These are phyloP conservation scores for Aethina tumida DNA, from an alignment of 1,140 invertebrate species.

Conservation along the genomic window DNA sequence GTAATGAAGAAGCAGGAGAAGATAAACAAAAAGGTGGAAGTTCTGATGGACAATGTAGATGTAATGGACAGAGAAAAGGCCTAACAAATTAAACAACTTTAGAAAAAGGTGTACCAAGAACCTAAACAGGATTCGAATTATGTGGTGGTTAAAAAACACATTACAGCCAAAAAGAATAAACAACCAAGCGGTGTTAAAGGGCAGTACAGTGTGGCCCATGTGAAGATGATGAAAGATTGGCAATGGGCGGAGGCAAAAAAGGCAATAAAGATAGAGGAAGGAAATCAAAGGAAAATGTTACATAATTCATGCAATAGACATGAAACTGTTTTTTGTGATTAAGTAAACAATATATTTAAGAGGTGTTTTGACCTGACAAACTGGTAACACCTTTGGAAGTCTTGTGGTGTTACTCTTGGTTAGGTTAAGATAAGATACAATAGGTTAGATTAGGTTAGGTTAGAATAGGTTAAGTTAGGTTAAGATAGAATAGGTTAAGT, in stretches of 20 bases:
- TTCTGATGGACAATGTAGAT: constrained; percentile 80
- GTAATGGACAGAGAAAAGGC: constrained; percentile 86
- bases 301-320: too few relatives aligned
- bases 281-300: constrained; percentile 4
- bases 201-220: constrained; percentile 89
- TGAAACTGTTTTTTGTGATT: too few relatives aligned
- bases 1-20: constrained; percentile 78
- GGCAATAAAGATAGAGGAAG: constrained; percentile 13
- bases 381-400: too few relatives aligned
- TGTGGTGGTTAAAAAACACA: constrained; percentile 88
- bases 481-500: too few relatives aligned
- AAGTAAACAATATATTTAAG: too few relatives aligned
- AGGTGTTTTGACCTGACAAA: too few relatives aligned
- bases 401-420: too few relatives aligned
- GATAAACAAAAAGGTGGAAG: constrained; percentile 92
- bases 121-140: constrained; percentile 89
- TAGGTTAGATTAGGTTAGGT: too few relatives aligned
- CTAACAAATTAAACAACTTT: constrained; percentile 84
- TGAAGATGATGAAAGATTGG: constrained; percentile 91
- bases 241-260: constrained; percentile 31
- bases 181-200: constrained; percentile 85
- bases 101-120: constrained; percentile 78
- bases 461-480: too few relatives aligned
- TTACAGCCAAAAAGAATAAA: constrained; percentile 59
- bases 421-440: too few relatives aligned